Evolutionary conservation across 2,888 invertebrate genomes (phyloP).

Genomic region (Sinodicranocentrus sp.): DNA sequence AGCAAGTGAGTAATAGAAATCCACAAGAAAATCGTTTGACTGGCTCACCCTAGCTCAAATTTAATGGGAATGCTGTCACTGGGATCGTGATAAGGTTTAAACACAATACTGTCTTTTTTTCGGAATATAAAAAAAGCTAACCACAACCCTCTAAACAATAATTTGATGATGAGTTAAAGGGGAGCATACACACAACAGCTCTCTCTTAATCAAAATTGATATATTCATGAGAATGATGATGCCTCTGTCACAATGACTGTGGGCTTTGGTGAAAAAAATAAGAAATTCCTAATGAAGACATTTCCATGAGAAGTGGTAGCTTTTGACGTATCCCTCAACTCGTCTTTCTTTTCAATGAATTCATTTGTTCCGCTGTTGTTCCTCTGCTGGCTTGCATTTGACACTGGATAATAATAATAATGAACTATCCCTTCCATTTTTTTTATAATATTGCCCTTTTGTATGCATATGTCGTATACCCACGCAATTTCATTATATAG

Average conservation of each 20-base stretch:
- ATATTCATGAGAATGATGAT: slow-evolving; percentile 41
- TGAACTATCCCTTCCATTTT: not conserved
- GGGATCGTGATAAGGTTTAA: too few relatives aligned
- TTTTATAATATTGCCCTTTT: slow-evolving; percentile 12
- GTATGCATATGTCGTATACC: slow-evolving; percentile 4
- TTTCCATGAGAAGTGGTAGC: slow-evolving; percentile 36
- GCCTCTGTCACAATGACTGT: slow-evolving; percentile 1
- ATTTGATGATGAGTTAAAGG: not conserved
- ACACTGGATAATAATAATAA: slow-evolving; percentile 49
- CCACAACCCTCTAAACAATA: not conserved
- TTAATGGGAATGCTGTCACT: too few relatives aligned
- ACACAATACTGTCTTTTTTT: too few relatives aligned
- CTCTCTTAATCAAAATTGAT: slow-evolving; percentile 36
- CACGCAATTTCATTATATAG: slow-evolving; percentile 29
- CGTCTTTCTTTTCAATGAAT: slow-evolving; percentile 24
- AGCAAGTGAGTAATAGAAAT: too few relatives aligned
- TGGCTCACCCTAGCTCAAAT: too few relatives aligned
- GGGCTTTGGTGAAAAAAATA: slow-evolving; percentile 24
- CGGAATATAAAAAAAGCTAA: too few relatives aligned
- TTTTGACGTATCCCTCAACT: not conserved
- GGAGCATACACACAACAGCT: slow-evolving; percentile 1
- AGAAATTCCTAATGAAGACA: slow-evolving; percentile 59
- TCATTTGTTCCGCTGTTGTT: slow-evolving; percentile 59
- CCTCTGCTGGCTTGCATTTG: not conserved
- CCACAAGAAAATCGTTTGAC: too few relatives aligned